Conservation (phyloP, 2,797 vertebrate genomes). For the Coracias cyanogaster region DNA sequence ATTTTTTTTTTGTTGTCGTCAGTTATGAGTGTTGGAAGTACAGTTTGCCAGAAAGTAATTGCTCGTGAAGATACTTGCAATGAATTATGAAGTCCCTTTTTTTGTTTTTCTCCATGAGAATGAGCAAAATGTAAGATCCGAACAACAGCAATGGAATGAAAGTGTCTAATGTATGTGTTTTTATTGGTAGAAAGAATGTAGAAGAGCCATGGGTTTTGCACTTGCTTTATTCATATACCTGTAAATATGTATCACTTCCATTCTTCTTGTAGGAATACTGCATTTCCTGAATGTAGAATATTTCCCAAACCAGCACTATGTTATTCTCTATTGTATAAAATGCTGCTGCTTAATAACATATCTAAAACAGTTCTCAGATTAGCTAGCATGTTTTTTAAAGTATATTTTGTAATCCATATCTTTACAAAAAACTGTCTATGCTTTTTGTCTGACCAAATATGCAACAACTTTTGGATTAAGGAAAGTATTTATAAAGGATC, state of each 20-base stretch:
- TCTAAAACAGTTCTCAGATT: slow-evolving; percentile 78
- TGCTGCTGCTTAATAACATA: slow-evolving; percentile 79
- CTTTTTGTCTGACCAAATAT: slow-evolving; percentile 74
- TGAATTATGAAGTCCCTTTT: slow-evolving; percentile 17
- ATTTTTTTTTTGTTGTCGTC: background rate
- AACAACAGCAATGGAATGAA: slow-evolving; percentile 16
- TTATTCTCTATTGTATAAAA: slow-evolving; percentile 86
- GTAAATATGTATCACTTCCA: slow-evolving; percentile 54
- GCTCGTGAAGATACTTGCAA: slow-evolving; percentile 33
- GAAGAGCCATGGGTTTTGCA: slow-evolving; percentile 66
- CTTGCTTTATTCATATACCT: slow-evolving; percentile 58
- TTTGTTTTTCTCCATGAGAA: slow-evolving; percentile 72
- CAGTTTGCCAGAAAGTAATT: slow-evolving; percentile 42
- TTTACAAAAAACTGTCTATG: slow-evolving; percentile 66
- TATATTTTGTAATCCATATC: slow-evolving; percentile 78
- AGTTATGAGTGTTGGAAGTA: slow-evolving; percentile 52
- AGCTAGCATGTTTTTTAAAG: slow-evolving; percentile 76
- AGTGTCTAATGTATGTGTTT: slow-evolving; percentile 58
- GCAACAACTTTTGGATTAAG: slow-evolving; percentile 55
- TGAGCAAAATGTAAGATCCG: slow-evolving; percentile 34
- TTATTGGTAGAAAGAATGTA: slow-evolving; percentile 67
- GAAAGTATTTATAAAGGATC: slow-evolving; percentile 78
- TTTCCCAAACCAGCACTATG: slow-evolving; percentile 74
- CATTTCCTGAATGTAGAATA: slow-evolving; percentile 85
- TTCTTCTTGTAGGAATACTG: slow-evolving; percentile 35